Evolutionary conservation across 2,888 invertebrate species (phyloP), one percentile per base, ranked within the genome.

Genomic region (Rotaria magnacalcarata): DNA sequence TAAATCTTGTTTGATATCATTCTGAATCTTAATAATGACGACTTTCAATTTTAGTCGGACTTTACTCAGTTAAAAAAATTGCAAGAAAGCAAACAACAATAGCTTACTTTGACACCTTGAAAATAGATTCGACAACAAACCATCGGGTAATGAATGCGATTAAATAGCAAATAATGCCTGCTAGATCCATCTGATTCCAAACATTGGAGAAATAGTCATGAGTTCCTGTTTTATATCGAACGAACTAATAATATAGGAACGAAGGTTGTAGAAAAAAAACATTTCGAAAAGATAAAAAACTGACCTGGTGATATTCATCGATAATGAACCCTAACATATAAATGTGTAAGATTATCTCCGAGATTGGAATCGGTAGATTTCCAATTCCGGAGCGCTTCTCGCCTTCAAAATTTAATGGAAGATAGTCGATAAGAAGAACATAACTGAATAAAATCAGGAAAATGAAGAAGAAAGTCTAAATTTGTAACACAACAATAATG

Each of bases 381-480:
- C 19, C 47, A 47, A 47, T 24, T 16, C 80, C 47, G 14, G 80
- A 80, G 10, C 24, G 80, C 11, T 21, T 80, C 47, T 47, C n/a
- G 7, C 47, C 47, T 11, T 47, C 3, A 2, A 4, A 2, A 80
- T 80, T 80, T n/a, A 80, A 80, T 5, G 80, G 80, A 8, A 80
- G 47, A 80, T 80, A 80, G 16, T 80, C 80, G 14, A 80, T 24
- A 24, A 80, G 47, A 80, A 80, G 80, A 80, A 80, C 80, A n/a
- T 47, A 80, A 47, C 80, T 80, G 80, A 80, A 80, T 7, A 80
- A n/a, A 80, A 7, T 19, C 80, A 80, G 24, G 19, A 80, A 80
- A 1, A 34, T 1, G 24, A 80, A 8, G 24, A 80, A 80, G n/a
- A 80, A 80, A 0, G 7, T 80, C 80, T 80, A 80, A 43, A 47